These are phyloP conservation scores for Tiaroga cobitis DNA, from an alignment of 2,797 vertebrate species.

Conservation along the genomic window DNA sequence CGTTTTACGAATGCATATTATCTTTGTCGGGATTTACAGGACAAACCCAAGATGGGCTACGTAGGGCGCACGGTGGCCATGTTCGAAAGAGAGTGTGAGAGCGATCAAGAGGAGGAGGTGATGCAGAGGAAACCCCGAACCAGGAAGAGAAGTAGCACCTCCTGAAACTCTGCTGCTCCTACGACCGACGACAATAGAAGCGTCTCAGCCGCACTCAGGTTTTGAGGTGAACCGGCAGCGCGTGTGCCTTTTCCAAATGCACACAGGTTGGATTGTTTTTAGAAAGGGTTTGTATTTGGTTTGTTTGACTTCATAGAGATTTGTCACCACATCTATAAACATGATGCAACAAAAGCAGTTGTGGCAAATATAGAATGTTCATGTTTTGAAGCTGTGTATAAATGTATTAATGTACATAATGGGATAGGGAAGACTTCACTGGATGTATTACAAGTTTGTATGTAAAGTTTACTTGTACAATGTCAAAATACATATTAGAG, in stretches of 20 bases:
- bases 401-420: slow-evolving; percentile 28
- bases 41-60: slow-evolving; percentile 33
- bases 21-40: slow-evolving; percentile 41
- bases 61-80: slow-evolving; percentile 41
- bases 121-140: slow-evolving; percentile 74
- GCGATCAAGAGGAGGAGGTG: slow-evolving; percentile 88
- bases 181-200: not conserved
- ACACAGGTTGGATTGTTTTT: slow-evolving; percentile 22
- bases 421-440: not conserved
- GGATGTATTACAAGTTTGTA: slow-evolving; percentile 4
- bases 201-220: not conserved
- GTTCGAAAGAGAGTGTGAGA: slow-evolving; percentile 88
- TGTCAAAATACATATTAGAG: slow-evolving; percentile 7
- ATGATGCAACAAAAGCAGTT: slow-evolving; percentile 39
- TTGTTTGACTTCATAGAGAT: slow-evolving; percentile 21
- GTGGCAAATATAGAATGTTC: slow-evolving; percentile 13
- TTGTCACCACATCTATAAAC: slow-evolving; percentile 12
- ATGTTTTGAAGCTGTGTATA: slow-evolving; percentile 40
- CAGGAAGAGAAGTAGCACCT: slow-evolving; percentile 90
- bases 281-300: slow-evolving; percentile 32
- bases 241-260: slow-evolving; percentile 25
- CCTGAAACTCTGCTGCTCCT: slow-evolving; percentile 70
- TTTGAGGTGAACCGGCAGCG: slow-evolving; percentile 48
- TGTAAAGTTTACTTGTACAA: slow-evolving; percentile 38
- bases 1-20: not conserved